These are phyloP conservation scores for Subanguina moxae DNA, from an alignment of 1,140 invertebrate species.

Conservation along the genomic window DNA sequence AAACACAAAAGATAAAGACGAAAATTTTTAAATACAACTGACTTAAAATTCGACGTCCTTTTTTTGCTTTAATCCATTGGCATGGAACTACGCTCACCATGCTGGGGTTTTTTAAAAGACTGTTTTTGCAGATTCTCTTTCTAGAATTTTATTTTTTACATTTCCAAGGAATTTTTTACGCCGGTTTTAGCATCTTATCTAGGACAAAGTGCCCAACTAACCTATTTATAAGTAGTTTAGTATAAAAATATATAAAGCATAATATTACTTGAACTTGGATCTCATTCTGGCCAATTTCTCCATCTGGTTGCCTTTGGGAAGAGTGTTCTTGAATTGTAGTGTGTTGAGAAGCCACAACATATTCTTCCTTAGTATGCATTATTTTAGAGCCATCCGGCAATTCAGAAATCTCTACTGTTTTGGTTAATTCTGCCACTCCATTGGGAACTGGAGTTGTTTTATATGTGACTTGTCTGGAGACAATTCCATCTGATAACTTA, in stretches of 20 bases:
- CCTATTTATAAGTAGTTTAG: too few relatives aligned
- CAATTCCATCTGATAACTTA: not conserved
- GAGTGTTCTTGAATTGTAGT: not conserved
- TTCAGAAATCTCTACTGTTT: constrained; percentile 20
- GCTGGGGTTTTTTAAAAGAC: too few relatives aligned
- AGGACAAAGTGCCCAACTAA: too few relatives aligned
- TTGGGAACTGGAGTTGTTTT: constrained; percentile 15
- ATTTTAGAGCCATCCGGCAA: constrained; percentile 14
- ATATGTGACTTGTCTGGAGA: constrained; percentile 1
- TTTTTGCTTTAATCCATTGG: too few relatives aligned
- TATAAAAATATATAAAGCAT: not conserved
- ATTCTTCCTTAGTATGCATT: constrained; percentile 16
- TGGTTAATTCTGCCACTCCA: constrained; percentile 21
- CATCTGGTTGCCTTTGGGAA: not conserved
- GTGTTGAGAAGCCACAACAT: not conserved
- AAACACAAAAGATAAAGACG: too few relatives aligned
- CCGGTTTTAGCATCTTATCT: too few relatives aligned
- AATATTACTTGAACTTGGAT: not conserved
- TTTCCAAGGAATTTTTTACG: too few relatives aligned
- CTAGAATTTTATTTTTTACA: too few relatives aligned
- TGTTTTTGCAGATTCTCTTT: too few relatives aligned
- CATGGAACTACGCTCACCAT: too few relatives aligned
- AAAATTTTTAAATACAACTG: too few relatives aligned
- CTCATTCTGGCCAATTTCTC: not conserved
- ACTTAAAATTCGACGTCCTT: too few relatives aligned